Percentiles rank a stretch among this genome's conserved stretches.
Conservation (phyloP, 2,888 invertebrate genomes). For the Apeira syringaria region DNA sequence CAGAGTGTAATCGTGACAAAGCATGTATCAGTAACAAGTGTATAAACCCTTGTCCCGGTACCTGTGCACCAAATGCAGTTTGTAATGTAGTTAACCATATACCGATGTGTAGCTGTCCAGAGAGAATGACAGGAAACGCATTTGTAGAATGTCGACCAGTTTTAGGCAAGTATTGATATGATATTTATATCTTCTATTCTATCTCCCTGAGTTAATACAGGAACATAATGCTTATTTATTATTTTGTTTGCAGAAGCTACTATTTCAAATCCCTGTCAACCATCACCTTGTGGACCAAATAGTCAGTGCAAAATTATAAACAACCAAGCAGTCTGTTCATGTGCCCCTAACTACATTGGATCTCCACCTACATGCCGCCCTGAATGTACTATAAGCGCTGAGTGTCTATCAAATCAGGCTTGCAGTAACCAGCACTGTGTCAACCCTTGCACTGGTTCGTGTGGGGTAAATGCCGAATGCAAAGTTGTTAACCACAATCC, state of each 20-base stretch:
- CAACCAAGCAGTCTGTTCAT: conserved; percentile 88
- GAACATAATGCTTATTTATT: too few species aligned
- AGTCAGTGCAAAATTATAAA: conserved; percentile 85
- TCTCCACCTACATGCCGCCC: conserved; percentile 88
- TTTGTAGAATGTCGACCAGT: conserved; percentile 85
- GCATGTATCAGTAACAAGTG: conserved; percentile 91
- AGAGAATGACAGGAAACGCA: conserved; percentile 87
- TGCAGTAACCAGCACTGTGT: conserved; percentile 88
- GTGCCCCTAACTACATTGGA: conserved; percentile 85
- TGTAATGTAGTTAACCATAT: conserved; percentile 88
- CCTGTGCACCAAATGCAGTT: conserved; percentile 89
- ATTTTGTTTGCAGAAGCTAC: conserved; percentile 71
- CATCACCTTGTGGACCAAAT: conserved; percentile 86
- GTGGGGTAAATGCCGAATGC: conserved; percentile 88
- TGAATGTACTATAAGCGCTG: conserved; percentile 88
- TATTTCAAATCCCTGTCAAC: conserved; percentile 83
- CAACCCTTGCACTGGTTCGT: conserved; percentile 89
- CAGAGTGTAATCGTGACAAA: conserved; percentile 87
- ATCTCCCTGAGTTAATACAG: too few species aligned
- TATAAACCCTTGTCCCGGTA: conserved; percentile 90
- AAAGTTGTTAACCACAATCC: conserved; percentile 91
- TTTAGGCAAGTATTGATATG: conserved; percentile 62
- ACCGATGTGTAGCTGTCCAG: conserved; percentile 84
- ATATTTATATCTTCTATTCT: background rate
- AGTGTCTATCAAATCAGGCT: conserved; percentile 88